phyloP scores from a whole-genome alignment of 2,797 vertebrate species.

The Sebastes taczanowskii region DNA sequence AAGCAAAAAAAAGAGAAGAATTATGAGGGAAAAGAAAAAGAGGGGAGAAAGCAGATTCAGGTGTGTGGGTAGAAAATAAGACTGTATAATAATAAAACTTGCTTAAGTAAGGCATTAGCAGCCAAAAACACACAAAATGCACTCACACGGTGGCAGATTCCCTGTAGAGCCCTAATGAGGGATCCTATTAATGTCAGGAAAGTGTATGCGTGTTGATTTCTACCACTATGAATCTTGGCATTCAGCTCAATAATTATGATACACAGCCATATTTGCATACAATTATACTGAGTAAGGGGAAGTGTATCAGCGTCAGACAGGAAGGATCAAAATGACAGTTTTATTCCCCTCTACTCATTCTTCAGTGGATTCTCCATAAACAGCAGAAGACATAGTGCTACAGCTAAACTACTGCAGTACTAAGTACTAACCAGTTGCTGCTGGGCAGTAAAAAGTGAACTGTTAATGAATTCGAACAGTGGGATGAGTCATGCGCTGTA shows the following conservation, averaged over 20 bases:
- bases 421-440: slow-evolving; percentile 3
- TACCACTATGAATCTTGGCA: not conserved
- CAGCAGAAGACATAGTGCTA: not conserved
- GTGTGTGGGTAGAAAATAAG: not conserved
- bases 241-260: slow-evolving; percentile 2
- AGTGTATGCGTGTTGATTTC: not conserved
- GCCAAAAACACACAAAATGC: slow-evolving; percentile 14
- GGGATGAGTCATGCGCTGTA: slow-evolving; percentile 6
- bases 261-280: slow-evolving; percentile 25
- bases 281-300: not conserved
- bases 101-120: slow-evolving; percentile 13
- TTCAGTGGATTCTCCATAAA: not conserved
- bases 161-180: slow-evolving; percentile 39
- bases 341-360: not conserved
- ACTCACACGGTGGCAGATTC: not conserved
- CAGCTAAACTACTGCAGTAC: not conserved
- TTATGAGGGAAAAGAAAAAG: not conserved
- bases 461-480: slow-evolving; percentile 31
- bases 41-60: not conserved
- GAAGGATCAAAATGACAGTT: slow-evolving; percentile 3
- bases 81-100: slow-evolving; percentile 7
- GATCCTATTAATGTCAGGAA: slow-evolving; percentile 36
- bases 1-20: slow-evolving; percentile 10
- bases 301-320: not conserved
- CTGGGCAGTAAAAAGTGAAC: not conserved